These are phyloP conservation scores for Ia io DNA, from an alignment of 2,113 vertebrate genomes.

Conservation along the genomic window DNA sequence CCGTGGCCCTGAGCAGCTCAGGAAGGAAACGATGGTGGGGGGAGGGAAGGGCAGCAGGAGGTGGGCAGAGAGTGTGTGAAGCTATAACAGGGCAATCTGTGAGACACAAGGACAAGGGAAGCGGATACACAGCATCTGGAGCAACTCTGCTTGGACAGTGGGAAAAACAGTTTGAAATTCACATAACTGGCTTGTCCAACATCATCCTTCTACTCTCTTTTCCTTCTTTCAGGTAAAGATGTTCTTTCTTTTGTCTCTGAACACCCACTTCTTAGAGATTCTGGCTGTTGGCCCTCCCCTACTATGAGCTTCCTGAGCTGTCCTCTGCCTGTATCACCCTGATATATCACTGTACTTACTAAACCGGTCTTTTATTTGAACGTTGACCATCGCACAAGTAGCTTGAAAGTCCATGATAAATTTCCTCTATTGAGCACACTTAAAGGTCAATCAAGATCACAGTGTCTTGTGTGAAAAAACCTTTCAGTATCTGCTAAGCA, in stretches of 20 bases:
- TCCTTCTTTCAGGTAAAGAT: background rate
- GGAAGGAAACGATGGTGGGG: background rate
- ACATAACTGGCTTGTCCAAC: background rate
- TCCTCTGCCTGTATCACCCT: background rate
- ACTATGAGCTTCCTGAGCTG: background rate
- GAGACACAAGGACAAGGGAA: background rate
- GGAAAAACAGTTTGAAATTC: background rate
- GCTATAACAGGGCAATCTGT: background rate
- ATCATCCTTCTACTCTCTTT: background rate
- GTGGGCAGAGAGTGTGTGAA: background rate
- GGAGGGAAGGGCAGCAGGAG: rapidly evolving
- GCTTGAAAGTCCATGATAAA: background rate
- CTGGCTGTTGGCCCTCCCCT: background rate
- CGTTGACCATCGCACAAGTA: background rate
- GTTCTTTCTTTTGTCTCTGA: background rate
- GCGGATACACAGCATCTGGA: background rate
- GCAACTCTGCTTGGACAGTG: too few relatives aligned
- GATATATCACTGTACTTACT: background rate
- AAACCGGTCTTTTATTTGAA: background rate
- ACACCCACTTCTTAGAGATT: background rate
- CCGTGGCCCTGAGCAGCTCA: background rate
- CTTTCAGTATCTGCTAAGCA: background rate
- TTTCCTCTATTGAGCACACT: background rate
- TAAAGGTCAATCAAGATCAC: background rate
- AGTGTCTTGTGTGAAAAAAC: too few relatives aligned